Evolutionary conservation across 1,140 invertebrate species (phyloP).

Genomic region (Wasmannia auropunctata): DNA sequence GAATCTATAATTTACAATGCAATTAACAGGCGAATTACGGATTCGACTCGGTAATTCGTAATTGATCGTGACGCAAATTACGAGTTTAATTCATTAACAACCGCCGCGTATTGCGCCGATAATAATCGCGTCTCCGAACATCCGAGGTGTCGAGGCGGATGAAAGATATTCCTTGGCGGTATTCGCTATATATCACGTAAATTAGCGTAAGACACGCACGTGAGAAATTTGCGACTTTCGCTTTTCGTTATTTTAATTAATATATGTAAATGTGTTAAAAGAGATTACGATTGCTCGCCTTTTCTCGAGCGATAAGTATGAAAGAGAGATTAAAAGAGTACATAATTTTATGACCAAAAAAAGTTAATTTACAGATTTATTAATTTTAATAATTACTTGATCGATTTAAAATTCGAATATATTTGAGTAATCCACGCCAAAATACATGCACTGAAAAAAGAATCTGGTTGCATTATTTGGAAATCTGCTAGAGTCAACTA

Average conservation of each 20-base stretch:
- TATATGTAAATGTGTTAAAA: background rate
- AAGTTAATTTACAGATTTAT: too few species aligned
- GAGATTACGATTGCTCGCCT: too few species aligned
- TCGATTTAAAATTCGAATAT: too few species aligned
- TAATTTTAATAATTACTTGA: too few species aligned
- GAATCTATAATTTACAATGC: conserved; percentile 51
- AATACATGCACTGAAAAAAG: too few species aligned
- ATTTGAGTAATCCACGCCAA: too few species aligned
- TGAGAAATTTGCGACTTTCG: background rate
- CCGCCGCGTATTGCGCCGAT: conserved; percentile 10
- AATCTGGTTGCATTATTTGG: too few species aligned
- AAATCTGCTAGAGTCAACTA: too few species aligned
- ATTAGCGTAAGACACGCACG: background rate
- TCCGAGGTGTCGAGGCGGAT: conserved; percentile 1
- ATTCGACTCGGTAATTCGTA: conserved; percentile 25
- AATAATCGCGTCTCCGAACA: background rate
- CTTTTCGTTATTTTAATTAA: background rate
- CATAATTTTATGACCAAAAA: too few species aligned
- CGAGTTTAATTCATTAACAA: conserved; percentile 45
- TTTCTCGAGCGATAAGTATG: background rate
- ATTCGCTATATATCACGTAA: background rate
- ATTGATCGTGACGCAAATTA: conserved; percentile 48
- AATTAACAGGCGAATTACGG: conserved; percentile 39
- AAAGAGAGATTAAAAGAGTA: background rate
- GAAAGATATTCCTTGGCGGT: background rate